Evolutionary conservation across 2,797 vertebrate species (phyloP).

Genomic region (Siniperca obscura): DNA sequence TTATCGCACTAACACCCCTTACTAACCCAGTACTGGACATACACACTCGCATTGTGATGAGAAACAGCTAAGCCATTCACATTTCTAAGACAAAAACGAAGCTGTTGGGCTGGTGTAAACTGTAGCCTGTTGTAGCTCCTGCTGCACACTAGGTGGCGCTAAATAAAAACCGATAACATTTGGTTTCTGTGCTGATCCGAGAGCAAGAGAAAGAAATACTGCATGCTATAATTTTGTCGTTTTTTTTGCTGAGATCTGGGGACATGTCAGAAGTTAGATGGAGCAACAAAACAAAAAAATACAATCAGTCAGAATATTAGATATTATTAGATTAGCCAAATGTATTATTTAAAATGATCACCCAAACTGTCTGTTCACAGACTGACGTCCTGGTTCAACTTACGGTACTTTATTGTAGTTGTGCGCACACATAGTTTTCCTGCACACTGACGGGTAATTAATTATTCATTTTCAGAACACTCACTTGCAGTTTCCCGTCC

Average conservation of each 20-base stretch:
- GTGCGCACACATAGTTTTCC: too few relatives aligned
- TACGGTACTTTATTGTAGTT: too few relatives aligned
- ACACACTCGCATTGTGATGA: conserved; percentile 9
- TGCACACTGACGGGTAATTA: neutral
- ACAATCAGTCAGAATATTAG: too few relatives aligned
- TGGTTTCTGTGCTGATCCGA: neutral
- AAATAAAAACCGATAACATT: neutral
- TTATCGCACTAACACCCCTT: conserved; percentile 73
- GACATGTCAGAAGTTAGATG: neutral
- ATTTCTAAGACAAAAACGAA: neutral
- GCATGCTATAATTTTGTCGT: neutral
- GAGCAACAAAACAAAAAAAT: too few relatives aligned
- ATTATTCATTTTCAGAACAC: neutral
- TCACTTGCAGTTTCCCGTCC: neutral
- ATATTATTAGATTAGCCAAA: neutral
- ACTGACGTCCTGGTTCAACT: too few relatives aligned
- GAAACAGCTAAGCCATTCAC: conserved; percentile 6
- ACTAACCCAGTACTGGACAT: conserved; percentile 20
- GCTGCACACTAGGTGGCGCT: neutral
- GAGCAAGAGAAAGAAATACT: too few relatives aligned
- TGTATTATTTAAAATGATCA: neutral
- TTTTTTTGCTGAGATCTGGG: neutral
- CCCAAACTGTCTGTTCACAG: too few relatives aligned
- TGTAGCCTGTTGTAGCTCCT: neutral
- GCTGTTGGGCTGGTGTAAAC: rapidly evolving